Evolutionary conservation across 2,113 vertebrate species (phyloP), one percentile per base, ranked within the genome.

Genomic region (Petrocephalus microphthalmus): DNA sequence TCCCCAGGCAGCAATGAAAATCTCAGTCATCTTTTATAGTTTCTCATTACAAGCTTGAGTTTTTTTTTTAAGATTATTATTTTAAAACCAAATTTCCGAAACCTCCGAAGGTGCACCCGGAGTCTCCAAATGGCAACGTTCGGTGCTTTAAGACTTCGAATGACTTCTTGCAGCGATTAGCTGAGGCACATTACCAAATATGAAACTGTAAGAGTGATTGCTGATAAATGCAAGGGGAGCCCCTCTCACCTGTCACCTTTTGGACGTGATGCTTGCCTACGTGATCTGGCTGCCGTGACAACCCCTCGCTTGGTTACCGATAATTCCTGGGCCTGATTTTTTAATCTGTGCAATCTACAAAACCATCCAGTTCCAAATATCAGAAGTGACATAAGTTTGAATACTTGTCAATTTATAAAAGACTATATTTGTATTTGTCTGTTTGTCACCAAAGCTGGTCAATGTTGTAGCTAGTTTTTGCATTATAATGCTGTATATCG

Each of bases 151-250:
- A 33, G 29, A 49, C 7, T 17, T 54, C 8, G 17, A 10, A 29
- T 37, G 52, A 71, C 47, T 19, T 84, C 22, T 45, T 71, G 45
- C 57, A 85, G 84, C 57, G 53, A 85, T 88, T 85, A 71, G 56
- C 25, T 7, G 3, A 20, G 81, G 78, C 56, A 42, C 51, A 81
- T 20, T 37, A 82, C 25, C 29, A 42, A 88, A 54, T 51, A 42
- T 49, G 22, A 29, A 53, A 87, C 15, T 54, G 29, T 42, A 82
- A 86, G 81, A 29, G 87, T 81, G 53, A 37, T 78, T 45, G 22
- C 88, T 87, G 84, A 90, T 90, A 88, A 92, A 91, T 90, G 88
- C 88, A 87, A 74, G 22, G 10, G 20, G 33, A 87, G 88, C 89
- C 86, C 89, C 47, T 78, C 87, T 87, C 64, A 29, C 25, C 87